A percentile compares a stretch with the other conserved stretches of the same genome.
phyloP scores from a whole-genome alignment of 2,113 vertebrate genomes.

The Pogona vitticeps region DNA sequence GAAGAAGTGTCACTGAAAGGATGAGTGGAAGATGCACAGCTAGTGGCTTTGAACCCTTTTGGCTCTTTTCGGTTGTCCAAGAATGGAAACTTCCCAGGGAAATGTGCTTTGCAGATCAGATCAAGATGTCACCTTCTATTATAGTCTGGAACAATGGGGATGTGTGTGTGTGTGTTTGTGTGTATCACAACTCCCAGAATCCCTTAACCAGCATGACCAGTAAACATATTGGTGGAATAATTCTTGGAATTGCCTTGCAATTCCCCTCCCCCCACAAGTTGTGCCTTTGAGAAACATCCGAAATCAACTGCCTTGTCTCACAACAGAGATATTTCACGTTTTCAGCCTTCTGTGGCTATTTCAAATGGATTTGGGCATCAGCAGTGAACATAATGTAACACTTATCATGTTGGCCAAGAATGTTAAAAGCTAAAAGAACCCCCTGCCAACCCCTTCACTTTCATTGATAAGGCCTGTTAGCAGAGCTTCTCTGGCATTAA shows the following conservation, averaged over 20 bases:
- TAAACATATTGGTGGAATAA: too few relatives aligned
- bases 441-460: conserved; percentile 43
- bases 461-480: conserved; percentile 43
- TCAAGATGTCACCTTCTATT: background rate
- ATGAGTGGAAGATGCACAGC: background rate
- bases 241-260: too few relatives aligned
- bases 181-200: too few relatives aligned
- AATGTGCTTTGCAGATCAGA: background rate
- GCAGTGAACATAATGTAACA: background rate
- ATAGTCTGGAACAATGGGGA: too few relatives aligned
- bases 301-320: background rate
- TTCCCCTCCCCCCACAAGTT: too few relatives aligned
- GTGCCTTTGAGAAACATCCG: background rate
- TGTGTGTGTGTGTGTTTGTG: too few relatives aligned
- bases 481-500: conserved; percentile 62
- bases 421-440: conserved; percentile 30
- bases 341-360: conserved; percentile 6
- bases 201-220: too few relatives aligned
- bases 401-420: background rate
- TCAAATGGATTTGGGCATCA: conserved; percentile 23
- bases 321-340: background rate
- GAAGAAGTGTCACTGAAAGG: background rate
- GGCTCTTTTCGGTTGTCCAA: background rate
- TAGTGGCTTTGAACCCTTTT: background rate
- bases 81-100: background rate